Percentiles rank a stretch among this genome's conserved stretches.
Evolutionary conservation across 2,888 invertebrate genomes (phyloP).

Genomic region (Papilio gigon): DNA sequence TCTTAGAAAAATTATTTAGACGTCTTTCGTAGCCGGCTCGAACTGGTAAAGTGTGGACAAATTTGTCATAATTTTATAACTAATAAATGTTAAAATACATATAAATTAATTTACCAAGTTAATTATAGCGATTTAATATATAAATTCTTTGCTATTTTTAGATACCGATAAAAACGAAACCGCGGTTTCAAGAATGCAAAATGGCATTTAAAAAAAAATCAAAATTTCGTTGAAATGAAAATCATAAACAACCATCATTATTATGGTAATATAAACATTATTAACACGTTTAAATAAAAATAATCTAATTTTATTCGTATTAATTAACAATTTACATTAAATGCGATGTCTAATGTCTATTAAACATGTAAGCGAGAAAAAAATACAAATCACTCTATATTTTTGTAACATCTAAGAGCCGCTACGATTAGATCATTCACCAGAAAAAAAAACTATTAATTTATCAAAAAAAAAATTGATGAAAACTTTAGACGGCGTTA

Average conservation of each 20-base stretch:
- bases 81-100: neutral
- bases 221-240: neutral
- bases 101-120: neutral
- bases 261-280: constrained; percentile 1
- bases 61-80: neutral
- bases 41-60: constrained; percentile 15
- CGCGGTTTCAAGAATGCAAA: neutral
- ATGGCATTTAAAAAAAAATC: neutral
- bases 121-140: neutral
- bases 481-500: too few relatives aligned
- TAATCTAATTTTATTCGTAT: neutral
- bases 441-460: too few relatives aligned
- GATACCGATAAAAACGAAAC: neutral
- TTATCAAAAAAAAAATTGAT: too few relatives aligned
- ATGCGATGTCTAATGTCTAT: neutral
- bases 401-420: neutral
- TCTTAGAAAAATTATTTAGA: constrained; percentile 61
- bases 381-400: neutral
- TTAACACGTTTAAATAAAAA: constrained; percentile 5
- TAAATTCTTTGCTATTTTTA: neutral
- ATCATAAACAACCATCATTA: neutral
- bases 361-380: neutral
- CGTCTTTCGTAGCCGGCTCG: constrained; percentile 34
- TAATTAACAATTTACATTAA: neutral
- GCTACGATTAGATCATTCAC: neutral